These are phyloP conservation scores for Perca schrenkii DNA, from an alignment of 2,113 vertebrate species.

Conservation along the genomic window DNA sequence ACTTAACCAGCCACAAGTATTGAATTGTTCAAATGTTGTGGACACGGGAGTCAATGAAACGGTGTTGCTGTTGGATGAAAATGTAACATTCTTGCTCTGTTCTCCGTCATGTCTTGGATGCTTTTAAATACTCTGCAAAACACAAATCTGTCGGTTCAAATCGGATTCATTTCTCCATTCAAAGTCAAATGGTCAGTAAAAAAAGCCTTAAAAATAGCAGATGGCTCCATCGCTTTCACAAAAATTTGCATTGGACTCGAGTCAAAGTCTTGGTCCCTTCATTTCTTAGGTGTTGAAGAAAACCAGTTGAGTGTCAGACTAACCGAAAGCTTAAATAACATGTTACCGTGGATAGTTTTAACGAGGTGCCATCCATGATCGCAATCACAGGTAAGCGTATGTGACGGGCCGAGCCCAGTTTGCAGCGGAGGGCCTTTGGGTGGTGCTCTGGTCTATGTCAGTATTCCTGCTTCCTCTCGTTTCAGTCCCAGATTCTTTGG, in stretches of 20 bases:
- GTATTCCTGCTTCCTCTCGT: slow-evolving; percentile 19
- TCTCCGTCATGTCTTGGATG: neutral
- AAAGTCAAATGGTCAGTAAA: neutral
- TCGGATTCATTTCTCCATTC: neutral
- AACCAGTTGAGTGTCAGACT: neutral
- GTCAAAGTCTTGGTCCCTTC: slow-evolving; percentile 17
- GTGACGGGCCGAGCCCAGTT: slow-evolving; percentile 26
- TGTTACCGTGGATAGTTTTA: slow-evolving; percentile 17
- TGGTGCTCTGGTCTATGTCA: slow-evolving; percentile 46
- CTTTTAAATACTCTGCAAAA: slow-evolving; percentile 5
- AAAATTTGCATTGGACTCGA: slow-evolving; percentile 4
- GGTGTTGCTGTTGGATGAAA: slow-evolving; percentile 19
- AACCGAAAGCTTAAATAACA: slow-evolving; percentile 19
- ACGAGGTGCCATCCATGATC: slow-evolving; percentile 51
- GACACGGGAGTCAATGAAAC: neutral
- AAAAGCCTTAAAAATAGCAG: neutral
- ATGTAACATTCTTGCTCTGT: neutral
- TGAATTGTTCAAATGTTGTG: slow-evolving; percentile 3
- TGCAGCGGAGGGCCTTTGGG: neutral
- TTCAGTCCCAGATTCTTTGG: slow-evolving; percentile 25
- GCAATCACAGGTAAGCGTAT: slow-evolving; percentile 42
- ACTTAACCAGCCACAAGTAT: neutral
- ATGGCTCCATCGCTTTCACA: neutral
- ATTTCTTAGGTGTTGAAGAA: too few relatives aligned
- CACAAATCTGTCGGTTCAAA: neutral